Evolutionary conservation across 2,113 vertebrate species (phyloP).

Genomic region (Osmerus eperlanus): DNA sequence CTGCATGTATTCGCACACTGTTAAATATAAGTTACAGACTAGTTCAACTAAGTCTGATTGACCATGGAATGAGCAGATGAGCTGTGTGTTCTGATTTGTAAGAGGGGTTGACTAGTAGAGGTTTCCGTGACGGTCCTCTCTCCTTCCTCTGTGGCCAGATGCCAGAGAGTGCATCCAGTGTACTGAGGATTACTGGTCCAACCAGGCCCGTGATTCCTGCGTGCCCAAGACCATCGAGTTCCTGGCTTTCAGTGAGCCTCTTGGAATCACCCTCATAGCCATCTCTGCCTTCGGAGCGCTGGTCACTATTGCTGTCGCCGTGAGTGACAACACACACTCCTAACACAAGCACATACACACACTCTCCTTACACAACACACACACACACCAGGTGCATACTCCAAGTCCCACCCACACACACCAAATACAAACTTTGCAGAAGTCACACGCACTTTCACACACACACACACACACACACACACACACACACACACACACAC

Average conservation of each 20-base stretch:
- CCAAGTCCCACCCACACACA: neutral
- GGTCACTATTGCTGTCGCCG: slow-evolving; percentile 61
- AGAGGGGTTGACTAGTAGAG: too few species aligned
- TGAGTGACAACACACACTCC: slow-evolving; percentile 13
- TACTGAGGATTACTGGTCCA: slow-evolving; percentile 78
- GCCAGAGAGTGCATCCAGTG: slow-evolving; percentile 78
- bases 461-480: neutral
- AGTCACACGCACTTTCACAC: neutral
- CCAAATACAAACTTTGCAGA: neutral
- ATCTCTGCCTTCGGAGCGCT: slow-evolving; percentile 78
- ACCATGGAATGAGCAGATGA: too few species aligned
- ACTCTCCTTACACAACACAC: neutral
- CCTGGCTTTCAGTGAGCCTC: slow-evolving; percentile 76
- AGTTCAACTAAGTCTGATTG: too few species aligned
- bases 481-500: neutral
- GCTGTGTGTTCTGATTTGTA: too few species aligned
- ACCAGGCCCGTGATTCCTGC: slow-evolving; percentile 70
- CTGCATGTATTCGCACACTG: too few species aligned
- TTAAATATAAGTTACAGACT: too few species aligned
- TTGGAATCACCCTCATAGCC: slow-evolving; percentile 78
- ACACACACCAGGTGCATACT: neutral
- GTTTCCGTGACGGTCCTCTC: neutral
- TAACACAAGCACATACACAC: neutral
- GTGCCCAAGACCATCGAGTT: slow-evolving; percentile 81
- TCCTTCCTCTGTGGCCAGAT: slow-evolving; percentile 56